These are phyloP conservation scores for Poecilia latipinna DNA, from an alignment of 2,113 vertebrate genomes.

Conservation along the genomic window DNA sequence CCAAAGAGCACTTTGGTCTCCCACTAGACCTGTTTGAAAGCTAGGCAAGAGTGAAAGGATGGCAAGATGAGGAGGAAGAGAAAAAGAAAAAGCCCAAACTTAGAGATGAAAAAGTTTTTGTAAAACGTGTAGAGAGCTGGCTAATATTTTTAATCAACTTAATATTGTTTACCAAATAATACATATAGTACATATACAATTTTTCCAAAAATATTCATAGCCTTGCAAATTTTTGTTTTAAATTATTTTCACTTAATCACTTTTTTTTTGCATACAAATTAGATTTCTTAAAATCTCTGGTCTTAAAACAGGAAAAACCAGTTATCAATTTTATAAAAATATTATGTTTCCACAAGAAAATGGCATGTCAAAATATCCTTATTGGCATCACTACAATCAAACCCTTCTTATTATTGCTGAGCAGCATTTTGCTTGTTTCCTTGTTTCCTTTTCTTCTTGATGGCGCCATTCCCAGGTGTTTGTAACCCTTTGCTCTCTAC, in stretches of 20 bases:
- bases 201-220: not conserved
- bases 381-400: too few relatives aligned
- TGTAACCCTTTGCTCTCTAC: too few relatives aligned
- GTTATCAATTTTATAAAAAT: not conserved
- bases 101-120: slow-evolving; percentile 7
- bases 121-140: slow-evolving; percentile 13
- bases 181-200: not conserved
- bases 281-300: not conserved
- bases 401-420: too few relatives aligned
- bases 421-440: too few relatives aligned
- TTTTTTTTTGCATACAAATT: not conserved
- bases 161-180: slow-evolving; percentile 2
- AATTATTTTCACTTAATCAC: too few relatives aligned
- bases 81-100: not conserved
- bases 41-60: slow-evolving; percentile 26
- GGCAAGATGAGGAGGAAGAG: slow-evolving; percentile 3
- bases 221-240: too few relatives aligned
- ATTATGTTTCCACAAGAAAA: not conserved
- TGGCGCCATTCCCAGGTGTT: too few relatives aligned
- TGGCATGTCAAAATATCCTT: not conserved
- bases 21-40: slow-evolving; percentile 60
- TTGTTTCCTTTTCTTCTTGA: too few relatives aligned
- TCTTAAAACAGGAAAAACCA: not conserved
- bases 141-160: not conserved
- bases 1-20: slow-evolving; percentile 61